Evolutionary conservation across 2,113 vertebrate genomes (phyloP).

Genomic region (Aspiorhynchus laticeps): DNA sequence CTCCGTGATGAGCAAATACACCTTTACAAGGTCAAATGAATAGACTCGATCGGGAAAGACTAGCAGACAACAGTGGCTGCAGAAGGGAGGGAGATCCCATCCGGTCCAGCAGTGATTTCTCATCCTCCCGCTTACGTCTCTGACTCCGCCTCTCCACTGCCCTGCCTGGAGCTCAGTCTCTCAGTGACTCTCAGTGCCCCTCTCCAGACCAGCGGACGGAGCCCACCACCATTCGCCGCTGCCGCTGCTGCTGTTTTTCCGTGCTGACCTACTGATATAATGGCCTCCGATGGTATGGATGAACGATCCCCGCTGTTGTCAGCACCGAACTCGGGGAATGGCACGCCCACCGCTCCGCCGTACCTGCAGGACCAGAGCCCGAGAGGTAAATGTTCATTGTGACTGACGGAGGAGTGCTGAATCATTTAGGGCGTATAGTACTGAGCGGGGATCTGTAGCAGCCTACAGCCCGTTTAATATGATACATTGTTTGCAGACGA

Average conservation of each 20-base stretch:
- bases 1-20: neutral
- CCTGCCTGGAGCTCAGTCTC: slow-evolving; percentile 20
- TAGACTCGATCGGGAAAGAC: neutral
- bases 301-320: slow-evolving; percentile 92
- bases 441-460: slow-evolving; percentile 40
- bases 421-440: slow-evolving; percentile 70
- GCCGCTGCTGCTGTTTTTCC: slow-evolving; percentile 13
- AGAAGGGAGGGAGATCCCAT: slow-evolving; percentile 12
- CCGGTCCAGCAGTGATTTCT: neutral
- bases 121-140: slow-evolving; percentile 27
- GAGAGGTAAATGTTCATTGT: slow-evolving; percentile 81
- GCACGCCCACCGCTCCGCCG: slow-evolving; percentile 87
- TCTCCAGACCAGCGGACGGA: slow-evolving; percentile 25
- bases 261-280: slow-evolving; percentile 65
- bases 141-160: slow-evolving; percentile 47
- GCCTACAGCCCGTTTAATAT: slow-evolving; percentile 56
- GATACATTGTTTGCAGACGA: slow-evolving; percentile 46
- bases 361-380: slow-evolving; percentile 87
- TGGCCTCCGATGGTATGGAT: slow-evolving; percentile 86
- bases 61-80: neutral
- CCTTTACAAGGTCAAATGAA: neutral
- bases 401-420: slow-evolving; percentile 63
- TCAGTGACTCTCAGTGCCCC: neutral
- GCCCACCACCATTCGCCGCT: slow-evolving; percentile 26
- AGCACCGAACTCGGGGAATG: slow-evolving; percentile 84